Percentiles rank a stretch among this genome's conserved stretches.
These are phyloP conservation scores for Oryzias melastigma DNA, from an alignment of 2,113 vertebrate genomes.

Conservation along the genomic window DNA sequence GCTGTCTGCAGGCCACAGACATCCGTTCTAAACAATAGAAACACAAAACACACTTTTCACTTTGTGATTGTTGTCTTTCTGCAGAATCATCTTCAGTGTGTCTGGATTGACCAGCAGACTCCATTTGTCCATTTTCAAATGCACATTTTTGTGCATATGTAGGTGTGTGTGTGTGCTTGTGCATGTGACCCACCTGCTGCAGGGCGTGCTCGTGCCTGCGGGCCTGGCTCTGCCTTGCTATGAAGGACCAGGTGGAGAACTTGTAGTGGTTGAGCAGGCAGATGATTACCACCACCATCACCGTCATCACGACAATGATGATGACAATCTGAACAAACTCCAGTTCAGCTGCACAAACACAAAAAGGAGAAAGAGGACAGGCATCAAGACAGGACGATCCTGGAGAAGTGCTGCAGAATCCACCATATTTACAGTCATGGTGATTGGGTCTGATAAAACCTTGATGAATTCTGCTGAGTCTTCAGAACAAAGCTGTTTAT, in stretches of 20 bases:
- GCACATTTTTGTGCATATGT: too few species aligned
- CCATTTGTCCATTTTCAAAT: too few species aligned
- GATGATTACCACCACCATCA: conserved; percentile 97
- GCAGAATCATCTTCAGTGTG: too few species aligned
- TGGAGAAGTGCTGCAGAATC: not conserved
- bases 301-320: conserved; percentile 95
- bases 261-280: conserved; percentile 98
- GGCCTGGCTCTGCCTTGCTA: conserved; percentile 88
- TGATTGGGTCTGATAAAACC: too few species aligned
- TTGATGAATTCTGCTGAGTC: too few species aligned
- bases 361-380: conserved; percentile 12
- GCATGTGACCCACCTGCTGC: conserved; percentile 83
- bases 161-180: too few species aligned
- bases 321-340: conserved; percentile 97
- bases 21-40: conserved; percentile 59
- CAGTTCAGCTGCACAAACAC: conserved; percentile 88
- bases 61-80: too few species aligned
- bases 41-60: not conserved
- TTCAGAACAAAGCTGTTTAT: conserved; percentile 5
- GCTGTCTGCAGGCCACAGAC: conserved; percentile 73
- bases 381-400: not conserved
- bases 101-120: too few species aligned
- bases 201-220: conserved; percentile 84
- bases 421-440: too few species aligned
- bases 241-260: conserved; percentile 92